These are phyloP conservation scores for Drosophila crucigera DNA, from an alignment of 2,888 invertebrate species.

Conservation along the genomic window DNA sequence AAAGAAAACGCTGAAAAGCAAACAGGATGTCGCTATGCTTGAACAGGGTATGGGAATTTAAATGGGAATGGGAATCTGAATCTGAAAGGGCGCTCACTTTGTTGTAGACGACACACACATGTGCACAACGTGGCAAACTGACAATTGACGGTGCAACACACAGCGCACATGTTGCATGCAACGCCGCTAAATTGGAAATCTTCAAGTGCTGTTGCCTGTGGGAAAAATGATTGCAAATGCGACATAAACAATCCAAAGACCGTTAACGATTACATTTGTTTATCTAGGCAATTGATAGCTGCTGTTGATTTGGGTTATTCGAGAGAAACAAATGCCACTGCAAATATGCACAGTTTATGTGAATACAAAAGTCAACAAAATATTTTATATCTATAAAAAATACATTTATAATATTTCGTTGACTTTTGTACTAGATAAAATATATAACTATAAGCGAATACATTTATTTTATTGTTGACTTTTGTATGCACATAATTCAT, in stretches of 20 bases:
- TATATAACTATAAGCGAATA: too few relatives aligned
- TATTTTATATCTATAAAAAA: background rate
- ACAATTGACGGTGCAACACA: slow-evolving; percentile 41
- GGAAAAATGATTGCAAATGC: slow-evolving; percentile 44
- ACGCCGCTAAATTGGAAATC: slow-evolving; percentile 28
- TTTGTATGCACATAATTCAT: background rate
- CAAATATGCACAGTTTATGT: background rate
- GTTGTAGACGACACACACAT: slow-evolving; percentile 53
- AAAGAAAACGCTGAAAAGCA: slow-evolving; percentile 52
- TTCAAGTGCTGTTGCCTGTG: slow-evolving; percentile 49
- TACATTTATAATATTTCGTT: too few relatives aligned
- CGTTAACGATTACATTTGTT: slow-evolving; percentile 22
- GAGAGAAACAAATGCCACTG: slow-evolving; percentile 3
- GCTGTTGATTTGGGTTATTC: slow-evolving; percentile 7
- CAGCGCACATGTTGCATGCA: slow-evolving; percentile 27
- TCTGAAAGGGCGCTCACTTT: slow-evolving; percentile 41
- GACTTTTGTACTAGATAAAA: too few relatives aligned
- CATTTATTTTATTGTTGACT: too few relatives aligned
- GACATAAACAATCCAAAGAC: slow-evolving; percentile 37
- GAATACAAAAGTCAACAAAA: background rate
- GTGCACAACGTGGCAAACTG: slow-evolving; percentile 67
- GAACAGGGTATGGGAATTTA: slow-evolving; percentile 38
- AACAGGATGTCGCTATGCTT: slow-evolving; percentile 78
- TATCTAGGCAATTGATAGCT: slow-evolving; percentile 28
- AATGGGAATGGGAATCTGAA: slow-evolving; percentile 15